A percentile compares a stretch with the other conserved stretches of the same genome.
phyloP scores from a whole-genome alignment of 2,113 vertebrate species.

The Engraulis encrasicolus region DNA sequence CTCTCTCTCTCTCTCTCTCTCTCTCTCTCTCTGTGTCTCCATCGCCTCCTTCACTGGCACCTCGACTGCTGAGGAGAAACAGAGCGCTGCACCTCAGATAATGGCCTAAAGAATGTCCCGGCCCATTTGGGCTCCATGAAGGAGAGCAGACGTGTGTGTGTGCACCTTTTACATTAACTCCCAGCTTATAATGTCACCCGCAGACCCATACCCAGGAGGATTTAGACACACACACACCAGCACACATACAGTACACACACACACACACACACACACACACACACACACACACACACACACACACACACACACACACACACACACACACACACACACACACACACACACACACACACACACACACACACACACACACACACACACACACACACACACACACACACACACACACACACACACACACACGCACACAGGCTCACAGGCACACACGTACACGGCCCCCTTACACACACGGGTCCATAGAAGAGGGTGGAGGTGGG shows the following conservation, averaged over 20 bases:
- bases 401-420: background rate
- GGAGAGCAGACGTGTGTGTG: conserved; percentile 48
- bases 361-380: conserved; percentile 3
- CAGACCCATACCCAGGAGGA: background rate
- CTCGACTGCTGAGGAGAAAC: conserved; percentile 46
- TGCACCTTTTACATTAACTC: conserved; percentile 32
- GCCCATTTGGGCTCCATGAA: conserved; percentile 62
- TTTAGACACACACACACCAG: background rate
- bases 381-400: conserved; percentile 27
- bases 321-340: background rate
- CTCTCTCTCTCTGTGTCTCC: too few species aligned
- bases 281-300: background rate
- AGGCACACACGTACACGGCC: background rate
- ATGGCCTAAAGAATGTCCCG: conserved; percentile 58
- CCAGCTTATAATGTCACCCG: background rate
- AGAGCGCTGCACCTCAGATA: conserved; percentile 58
- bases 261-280: background rate
- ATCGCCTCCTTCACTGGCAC: conserved; percentile 7
- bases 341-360: background rate
- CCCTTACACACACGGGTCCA: too few species aligned
- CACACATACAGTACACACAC: conserved; percentile 26
- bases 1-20: background rate
- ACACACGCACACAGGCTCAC: conserved; percentile 29
- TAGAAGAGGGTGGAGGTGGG: background rate
- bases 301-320: too few species aligned